Percentiles rank a stretch among this genome's conserved stretches.
These are phyloP conservation scores for Sorex maritimensis DNA, from an alignment of 2,797 vertebrate genomes.

Conservation along the genomic window DNA sequence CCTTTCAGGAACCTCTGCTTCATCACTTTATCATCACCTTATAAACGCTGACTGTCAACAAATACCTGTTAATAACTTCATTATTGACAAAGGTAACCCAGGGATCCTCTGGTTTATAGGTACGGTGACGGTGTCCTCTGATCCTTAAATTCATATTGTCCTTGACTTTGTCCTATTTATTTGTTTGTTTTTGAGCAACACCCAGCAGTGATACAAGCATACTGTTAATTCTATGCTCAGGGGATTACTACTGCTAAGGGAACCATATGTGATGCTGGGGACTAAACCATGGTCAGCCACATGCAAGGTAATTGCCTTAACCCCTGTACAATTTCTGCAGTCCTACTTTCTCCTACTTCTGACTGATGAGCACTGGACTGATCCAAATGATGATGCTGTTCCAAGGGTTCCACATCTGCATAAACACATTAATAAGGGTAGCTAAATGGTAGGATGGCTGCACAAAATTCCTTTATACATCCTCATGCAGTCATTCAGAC, in stretches of 20 bases:
- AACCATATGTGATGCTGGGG: too few species aligned
- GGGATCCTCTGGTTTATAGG: neutral
- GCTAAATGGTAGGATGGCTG: neutral
- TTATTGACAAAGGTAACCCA: neutral
- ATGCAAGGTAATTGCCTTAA: too few species aligned
- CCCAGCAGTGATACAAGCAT: too few species aligned
- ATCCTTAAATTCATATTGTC: neutral
- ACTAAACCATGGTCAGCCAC: too few species aligned
- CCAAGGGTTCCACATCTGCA: neutral
- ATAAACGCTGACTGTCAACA: constrained; percentile 19
- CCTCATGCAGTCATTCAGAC: neutral
- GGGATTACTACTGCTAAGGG: too few species aligned
- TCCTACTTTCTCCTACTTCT: neutral
- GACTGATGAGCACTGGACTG: neutral
- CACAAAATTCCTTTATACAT: constrained; percentile 15
- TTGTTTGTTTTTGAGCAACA: too few species aligned
- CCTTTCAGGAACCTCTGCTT: constrained; percentile 15
- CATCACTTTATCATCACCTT: neutral
- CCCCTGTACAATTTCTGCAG: too few species aligned
- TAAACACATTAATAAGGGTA: neutral
- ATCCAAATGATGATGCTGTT: neutral
- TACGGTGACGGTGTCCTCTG: neutral
- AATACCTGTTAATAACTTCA: neutral
- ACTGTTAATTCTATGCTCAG: too few species aligned
- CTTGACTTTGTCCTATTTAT: neutral